phyloP scores from a whole-genome alignment of 2,888 invertebrate species.

The Drosophila lutescens region DNA sequence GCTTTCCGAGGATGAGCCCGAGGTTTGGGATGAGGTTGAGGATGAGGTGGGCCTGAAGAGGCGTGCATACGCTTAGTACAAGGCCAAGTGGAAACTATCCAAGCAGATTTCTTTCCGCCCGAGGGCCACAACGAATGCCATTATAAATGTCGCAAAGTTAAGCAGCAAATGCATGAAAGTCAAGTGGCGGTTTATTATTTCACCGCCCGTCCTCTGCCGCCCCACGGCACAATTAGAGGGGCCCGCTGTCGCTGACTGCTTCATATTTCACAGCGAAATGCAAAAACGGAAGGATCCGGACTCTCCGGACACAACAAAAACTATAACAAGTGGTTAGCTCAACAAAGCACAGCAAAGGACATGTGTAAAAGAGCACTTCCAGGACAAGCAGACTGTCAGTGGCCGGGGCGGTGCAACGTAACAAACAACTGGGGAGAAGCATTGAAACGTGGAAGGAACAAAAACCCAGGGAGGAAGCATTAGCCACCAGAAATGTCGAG shows the following conservation, averaged over 20 bases:
- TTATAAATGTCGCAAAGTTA: slow-evolving; percentile 68
- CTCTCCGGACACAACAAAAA: slow-evolving; percentile 8
- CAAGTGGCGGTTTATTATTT: slow-evolving; percentile 47
- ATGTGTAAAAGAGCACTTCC: slow-evolving; percentile 47
- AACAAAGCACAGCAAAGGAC: slow-evolving; percentile 39
- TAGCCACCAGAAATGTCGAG: slow-evolving; percentile 8
- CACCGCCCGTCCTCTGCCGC: slow-evolving; percentile 7
- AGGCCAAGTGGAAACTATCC: slow-evolving; percentile 43
- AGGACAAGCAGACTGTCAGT: slow-evolving; percentile 25
- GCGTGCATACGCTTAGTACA: slow-evolving; percentile 59
- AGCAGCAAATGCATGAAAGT: slow-evolving; percentile 59
- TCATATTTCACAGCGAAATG: slow-evolving; percentile 40
- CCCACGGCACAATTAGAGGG: slow-evolving; percentile 53
- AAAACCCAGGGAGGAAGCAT: slow-evolving; percentile 11
- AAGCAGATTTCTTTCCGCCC: slow-evolving; percentile 22
- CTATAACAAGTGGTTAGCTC: slow-evolving; percentile 53
- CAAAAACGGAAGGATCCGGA: slow-evolving; percentile 17
- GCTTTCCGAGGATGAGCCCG: slow-evolving; percentile 17
- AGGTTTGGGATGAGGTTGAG: slow-evolving; percentile 16
- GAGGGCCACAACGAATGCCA: slow-evolving; percentile 29
- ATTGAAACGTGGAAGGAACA: background rate
- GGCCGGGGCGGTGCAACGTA: background rate
- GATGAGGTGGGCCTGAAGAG: slow-evolving; percentile 32
- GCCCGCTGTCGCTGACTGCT: slow-evolving; percentile 16
- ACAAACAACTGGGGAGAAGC: slow-evolving; percentile 8